Conservation (phyloP, 2,888 invertebrate genomes). For the Amitus sp. region DNA sequence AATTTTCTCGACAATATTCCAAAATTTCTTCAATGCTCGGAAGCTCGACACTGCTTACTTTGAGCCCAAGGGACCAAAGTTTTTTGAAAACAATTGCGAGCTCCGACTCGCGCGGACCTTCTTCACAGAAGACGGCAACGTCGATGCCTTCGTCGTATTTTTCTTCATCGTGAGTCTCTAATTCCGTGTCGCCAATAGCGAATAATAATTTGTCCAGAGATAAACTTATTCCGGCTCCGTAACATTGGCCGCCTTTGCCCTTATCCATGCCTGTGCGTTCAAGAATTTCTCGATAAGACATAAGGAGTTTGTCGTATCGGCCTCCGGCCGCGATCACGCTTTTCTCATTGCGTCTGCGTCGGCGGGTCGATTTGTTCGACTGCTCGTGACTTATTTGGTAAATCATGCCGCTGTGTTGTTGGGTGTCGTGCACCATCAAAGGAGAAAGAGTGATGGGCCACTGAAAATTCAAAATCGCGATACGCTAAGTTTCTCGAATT, state of each 20-base stretch:
- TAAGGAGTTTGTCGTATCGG: conserved; percentile 85
- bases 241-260: conserved; percentile 64
- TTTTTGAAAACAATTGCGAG: conserved; percentile 69
- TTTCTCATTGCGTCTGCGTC: conserved; percentile 68
- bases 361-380: conserved; percentile 68
- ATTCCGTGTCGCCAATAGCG: conserved; percentile 69
- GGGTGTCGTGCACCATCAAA: conserved; percentile 71
- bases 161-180: conserved; percentile 62
- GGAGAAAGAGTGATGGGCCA: conserved; percentile 71
- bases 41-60: conserved; percentile 73
- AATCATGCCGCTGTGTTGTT: conserved; percentile 75
- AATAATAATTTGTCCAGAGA: conserved; percentile 82
- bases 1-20: conserved; percentile 57
- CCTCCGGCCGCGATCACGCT: conserved; percentile 89
- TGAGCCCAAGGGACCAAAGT: conserved; percentile 79
- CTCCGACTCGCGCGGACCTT: conserved; percentile 71
- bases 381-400: conserved; percentile 70
- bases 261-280: conserved; percentile 57
- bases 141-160: conserved; percentile 70
- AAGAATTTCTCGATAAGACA: conserved; percentile 73
- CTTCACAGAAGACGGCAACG: conserved; percentile 75
- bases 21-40: conserved; percentile 72
- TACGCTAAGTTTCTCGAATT: conserved; percentile 5
- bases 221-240: conserved; percentile 86
- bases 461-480: conserved; percentile 59